Percentiles rank a stretch among this genome's conserved stretches.
These are phyloP conservation scores for Chloebia gouldiae DNA, from an alignment of 2,113 vertebrate species.

Conservation along the genomic window DNA sequence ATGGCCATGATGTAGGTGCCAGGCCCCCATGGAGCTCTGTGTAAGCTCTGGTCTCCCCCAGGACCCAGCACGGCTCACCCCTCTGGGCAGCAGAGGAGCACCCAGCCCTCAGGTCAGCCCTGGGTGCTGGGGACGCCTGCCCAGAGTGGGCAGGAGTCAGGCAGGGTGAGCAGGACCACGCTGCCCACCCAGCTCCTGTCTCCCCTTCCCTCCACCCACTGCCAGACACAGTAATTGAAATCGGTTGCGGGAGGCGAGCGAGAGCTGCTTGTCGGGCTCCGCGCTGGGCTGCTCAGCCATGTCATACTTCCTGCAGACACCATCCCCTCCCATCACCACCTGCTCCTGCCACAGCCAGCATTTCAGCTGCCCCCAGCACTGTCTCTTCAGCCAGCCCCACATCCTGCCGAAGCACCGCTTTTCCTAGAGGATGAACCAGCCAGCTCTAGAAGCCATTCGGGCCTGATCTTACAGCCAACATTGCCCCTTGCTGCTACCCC, in stretches of 20 bases:
- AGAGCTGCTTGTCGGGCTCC: conserved; percentile 19
- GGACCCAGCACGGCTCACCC: background rate
- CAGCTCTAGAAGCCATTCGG: background rate
- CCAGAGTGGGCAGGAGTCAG: fast-evolving
- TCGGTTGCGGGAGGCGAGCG: background rate
- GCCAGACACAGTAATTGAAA: background rate
- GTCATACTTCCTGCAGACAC: conserved; percentile 61
- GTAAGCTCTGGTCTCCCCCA: background rate
- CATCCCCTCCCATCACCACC: conserved; percentile 29
- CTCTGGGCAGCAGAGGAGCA: background rate
- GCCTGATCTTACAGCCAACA: background rate
- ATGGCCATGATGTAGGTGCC: fast-evolving
- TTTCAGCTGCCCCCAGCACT: background rate
- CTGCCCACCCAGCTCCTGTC: background rate
- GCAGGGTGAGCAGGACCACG: background rate
- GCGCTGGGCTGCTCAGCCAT: conserved; percentile 63
- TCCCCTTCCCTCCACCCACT: background rate
- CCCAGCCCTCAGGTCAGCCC: background rate
- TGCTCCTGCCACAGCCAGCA: background rate
- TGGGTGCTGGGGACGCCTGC: background rate
- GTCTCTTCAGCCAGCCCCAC: background rate
- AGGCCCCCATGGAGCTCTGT: background rate
- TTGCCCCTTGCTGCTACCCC: background rate
- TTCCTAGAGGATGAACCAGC: background rate
- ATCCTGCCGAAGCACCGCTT: fast-evolving